These are phyloP conservation scores for Colaptes auratus DNA, from an alignment of 2,113 vertebrate genomes.

Conservation along the genomic window DNA sequence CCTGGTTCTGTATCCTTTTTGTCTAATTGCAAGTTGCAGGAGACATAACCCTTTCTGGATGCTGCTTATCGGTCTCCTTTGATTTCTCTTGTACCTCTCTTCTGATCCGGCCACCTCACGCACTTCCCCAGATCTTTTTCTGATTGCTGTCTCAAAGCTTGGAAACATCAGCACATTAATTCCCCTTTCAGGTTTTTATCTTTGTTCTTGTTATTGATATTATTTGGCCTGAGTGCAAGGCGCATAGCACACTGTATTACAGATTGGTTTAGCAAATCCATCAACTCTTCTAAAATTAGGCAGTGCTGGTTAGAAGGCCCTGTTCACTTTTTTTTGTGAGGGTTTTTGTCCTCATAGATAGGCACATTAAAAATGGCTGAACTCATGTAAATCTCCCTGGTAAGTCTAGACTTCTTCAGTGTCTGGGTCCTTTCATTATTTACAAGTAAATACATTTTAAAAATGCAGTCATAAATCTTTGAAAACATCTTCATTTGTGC, in stretches of 20 bases:
- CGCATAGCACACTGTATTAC: background rate
- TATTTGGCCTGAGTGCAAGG: slow-evolving; percentile 19
- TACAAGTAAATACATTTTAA: slow-evolving; percentile 71
- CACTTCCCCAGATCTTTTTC: slow-evolving; percentile 19
- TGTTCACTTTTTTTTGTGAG: background rate
- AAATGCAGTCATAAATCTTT: slow-evolving; percentile 69
- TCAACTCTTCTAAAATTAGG: slow-evolving; percentile 34
- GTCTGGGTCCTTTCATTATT: slow-evolving; percentile 67
- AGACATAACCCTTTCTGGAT: background rate
- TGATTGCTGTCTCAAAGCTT: slow-evolving; percentile 11
- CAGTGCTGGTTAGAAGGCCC: background rate
- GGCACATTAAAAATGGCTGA: slow-evolving; percentile 68
- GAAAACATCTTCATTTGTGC: slow-evolving; percentile 52
- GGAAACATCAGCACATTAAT: slow-evolving; percentile 51
- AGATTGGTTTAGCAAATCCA: background rate
- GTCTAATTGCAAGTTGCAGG: background rate
- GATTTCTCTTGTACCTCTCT: background rate
- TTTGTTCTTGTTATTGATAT: slow-evolving; percentile 49
- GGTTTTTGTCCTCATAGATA: slow-evolving; percentile 24
- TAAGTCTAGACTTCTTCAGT: slow-evolving; percentile 50
- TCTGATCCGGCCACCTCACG: background rate
- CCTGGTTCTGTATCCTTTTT: background rate
- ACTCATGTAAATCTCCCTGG: slow-evolving; percentile 55
- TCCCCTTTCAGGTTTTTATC: slow-evolving; percentile 23
- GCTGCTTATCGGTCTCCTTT: background rate